Base-by-base conservation (phyloP, 2,888 invertebrate species). In the Patella caerulea region DNA sequence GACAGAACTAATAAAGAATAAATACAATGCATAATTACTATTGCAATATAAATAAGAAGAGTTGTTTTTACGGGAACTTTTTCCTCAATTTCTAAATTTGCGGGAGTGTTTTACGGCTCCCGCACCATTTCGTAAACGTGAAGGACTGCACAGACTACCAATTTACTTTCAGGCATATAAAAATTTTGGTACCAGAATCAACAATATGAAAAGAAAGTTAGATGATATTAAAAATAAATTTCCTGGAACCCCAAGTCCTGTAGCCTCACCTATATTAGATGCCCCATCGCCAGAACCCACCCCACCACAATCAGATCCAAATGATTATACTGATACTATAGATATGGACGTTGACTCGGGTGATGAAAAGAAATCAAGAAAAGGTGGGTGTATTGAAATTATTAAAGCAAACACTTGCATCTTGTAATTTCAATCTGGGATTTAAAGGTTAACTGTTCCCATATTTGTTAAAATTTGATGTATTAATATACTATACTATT, bases 171-270 rank as follows among this genome's bases (percentile, higher is more conserved):
- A 98, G 97, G 98, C 98, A 2, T 98, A 98, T 91, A 96, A 96
- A 92, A 97, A 96, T 91, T 98, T 98, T 92, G 97, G 97, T 0
- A 94, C 95, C 17, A 94, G 97, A 79, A 96, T 98, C 0, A 95
- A 96, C 88, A 94, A 94, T 75, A 93, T 98, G 73, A 96, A 97
- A 90, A 95, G 95, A 76, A 96, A 96, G 89, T 92, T 98, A 29
- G 96, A 96, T 85, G 97, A 97, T 86, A 93, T 96, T 79, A 94
- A 94, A 84, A 94, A 95, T 24, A 94, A 94, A 11, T 91, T 98
- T 78, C 92, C 92, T n/a, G 93, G 94, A 0, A 91, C 92, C 0
- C 92, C 86, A 0, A 94, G 94, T 90, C 95, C 95, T 0, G 92
- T 95, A 19, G 91, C 91, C 7, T 91, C 92, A 4, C 95, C 95